phyloP scores from a whole-genome alignment of 1,140 invertebrate species.

The Caenorhabditis inopinata region DNA sequence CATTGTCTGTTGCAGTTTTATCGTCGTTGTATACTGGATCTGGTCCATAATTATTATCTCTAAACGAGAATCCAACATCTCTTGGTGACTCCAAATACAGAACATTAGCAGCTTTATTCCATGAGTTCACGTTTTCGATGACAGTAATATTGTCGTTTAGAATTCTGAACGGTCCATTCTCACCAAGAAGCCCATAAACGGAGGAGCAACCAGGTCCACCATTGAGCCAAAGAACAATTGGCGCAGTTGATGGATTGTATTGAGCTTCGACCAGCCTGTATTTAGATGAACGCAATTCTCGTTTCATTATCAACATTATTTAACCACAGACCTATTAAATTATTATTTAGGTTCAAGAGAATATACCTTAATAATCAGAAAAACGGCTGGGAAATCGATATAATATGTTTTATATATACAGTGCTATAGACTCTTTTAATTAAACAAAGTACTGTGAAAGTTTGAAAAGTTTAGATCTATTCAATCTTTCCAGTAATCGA shows the following conservation, averaged over 20 bases:
- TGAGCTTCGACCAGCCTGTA: conserved; percentile 69
- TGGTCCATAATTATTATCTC: conserved; percentile 43
- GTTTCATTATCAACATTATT: no score
- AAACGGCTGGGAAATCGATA: no score
- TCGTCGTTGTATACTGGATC: conserved; percentile 35
- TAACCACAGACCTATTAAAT: no score
- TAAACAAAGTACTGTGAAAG: no score
- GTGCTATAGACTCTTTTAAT: no score
- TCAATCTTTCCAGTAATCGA: no score
- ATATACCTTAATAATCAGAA: no score
- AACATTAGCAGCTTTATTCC: conserved; percentile 77
- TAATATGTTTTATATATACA: no score
- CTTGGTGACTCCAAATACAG: conserved; percentile 70
- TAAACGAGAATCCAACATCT: conserved; percentile 71
- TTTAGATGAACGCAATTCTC: conserved; percentile 24
- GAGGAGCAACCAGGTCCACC: conserved; percentile 71
- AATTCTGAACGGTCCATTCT: conserved; percentile 69
- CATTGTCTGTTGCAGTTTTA: conserved; percentile 67
- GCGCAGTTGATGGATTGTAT: conserved; percentile 67
- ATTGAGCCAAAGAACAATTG: conserved; percentile 70
- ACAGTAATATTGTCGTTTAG: conserved; percentile 62
- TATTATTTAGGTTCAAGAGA: no score
- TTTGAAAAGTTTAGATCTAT: no score
- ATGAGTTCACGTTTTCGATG: conserved; percentile 68
- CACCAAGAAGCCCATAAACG: conserved; percentile 69